phyloP scores from a whole-genome alignment of 2,797 vertebrate genomes.

The Moxostoma hubbsi region DNA sequence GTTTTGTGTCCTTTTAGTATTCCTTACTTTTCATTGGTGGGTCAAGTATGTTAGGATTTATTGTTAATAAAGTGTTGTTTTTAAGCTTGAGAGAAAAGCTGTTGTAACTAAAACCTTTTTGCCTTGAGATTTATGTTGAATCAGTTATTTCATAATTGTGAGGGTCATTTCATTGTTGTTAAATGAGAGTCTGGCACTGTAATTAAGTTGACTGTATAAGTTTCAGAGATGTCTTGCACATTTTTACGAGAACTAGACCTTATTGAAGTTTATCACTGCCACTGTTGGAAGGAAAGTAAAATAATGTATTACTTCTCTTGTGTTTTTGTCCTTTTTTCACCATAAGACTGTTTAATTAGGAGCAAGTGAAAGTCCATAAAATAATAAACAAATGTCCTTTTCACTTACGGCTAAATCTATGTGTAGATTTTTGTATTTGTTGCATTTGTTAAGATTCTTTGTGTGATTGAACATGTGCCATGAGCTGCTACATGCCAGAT shows the following conservation, averaged over 20 bases:
- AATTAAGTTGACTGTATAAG: neutral
- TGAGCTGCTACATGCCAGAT: neutral
- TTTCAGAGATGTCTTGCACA: neutral
- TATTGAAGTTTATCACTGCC: constrained; percentile 34
- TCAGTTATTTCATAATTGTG: neutral
- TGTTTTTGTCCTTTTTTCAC: constrained; percentile 26
- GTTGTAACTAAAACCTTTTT: constrained; percentile 25
- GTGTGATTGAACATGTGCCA: too few species aligned
- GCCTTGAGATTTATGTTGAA: constrained; percentile 24
- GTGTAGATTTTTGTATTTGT: neutral
- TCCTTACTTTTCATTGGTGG: constrained; percentile 23
- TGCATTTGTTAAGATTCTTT: too few species aligned
- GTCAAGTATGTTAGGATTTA: neutral
- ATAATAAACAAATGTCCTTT: constrained; percentile 37
- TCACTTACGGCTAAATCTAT: neutral
- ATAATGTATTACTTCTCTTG: neutral
- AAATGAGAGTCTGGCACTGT: constrained; percentile 8
- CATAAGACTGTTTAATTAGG: neutral
- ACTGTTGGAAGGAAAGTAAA: constrained; percentile 10
- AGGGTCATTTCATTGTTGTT: neutral
- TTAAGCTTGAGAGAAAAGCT: constrained; percentile 20
- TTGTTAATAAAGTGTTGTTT: constrained; percentile 24
- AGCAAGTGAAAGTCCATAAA: neutral
- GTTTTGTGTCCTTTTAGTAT: constrained; percentile 9
- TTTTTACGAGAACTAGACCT: neutral